Evolutionary conservation across 2,113 vertebrate genomes (phyloP).

Genomic region (Ia io): DNA sequence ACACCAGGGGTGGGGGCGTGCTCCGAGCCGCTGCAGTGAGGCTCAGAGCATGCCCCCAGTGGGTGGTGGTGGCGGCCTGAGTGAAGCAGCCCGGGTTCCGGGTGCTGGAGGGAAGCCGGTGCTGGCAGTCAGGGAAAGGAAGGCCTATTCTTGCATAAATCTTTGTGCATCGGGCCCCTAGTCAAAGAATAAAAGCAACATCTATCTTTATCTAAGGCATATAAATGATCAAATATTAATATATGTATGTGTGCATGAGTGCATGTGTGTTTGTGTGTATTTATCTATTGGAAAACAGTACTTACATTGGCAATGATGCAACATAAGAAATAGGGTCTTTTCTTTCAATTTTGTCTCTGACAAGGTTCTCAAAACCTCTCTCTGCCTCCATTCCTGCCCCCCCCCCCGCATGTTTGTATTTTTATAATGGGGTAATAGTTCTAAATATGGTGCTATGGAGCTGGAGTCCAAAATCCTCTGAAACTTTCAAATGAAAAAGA

Average conservation of each 20-base stretch:
- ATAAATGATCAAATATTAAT: neutral
- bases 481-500: neutral
- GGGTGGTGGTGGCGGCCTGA: too few species aligned
- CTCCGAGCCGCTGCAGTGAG: too few species aligned
- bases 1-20: too few species aligned
- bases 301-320: neutral
- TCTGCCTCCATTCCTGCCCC: neutral
- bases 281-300: neutral
- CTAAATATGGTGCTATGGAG: neutral
- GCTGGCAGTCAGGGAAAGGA: too few species aligned
- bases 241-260: neutral
- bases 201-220: neutral
- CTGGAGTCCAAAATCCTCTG: neutral
- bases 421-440: neutral
- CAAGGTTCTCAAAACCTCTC: neutral
- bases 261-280: neutral
- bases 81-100: too few species aligned
- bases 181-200: conserved; percentile 17
- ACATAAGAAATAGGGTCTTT: neutral
- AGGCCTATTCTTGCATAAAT: too few species aligned
- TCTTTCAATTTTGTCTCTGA: neutral
- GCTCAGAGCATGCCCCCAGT: too few species aligned
- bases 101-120: too few species aligned
- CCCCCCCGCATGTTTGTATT: neutral
- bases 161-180: too few species aligned